Evolutionary conservation across 2,797 vertebrate species (phyloP).

Genomic region (Cichlasoma orientale): DNA sequence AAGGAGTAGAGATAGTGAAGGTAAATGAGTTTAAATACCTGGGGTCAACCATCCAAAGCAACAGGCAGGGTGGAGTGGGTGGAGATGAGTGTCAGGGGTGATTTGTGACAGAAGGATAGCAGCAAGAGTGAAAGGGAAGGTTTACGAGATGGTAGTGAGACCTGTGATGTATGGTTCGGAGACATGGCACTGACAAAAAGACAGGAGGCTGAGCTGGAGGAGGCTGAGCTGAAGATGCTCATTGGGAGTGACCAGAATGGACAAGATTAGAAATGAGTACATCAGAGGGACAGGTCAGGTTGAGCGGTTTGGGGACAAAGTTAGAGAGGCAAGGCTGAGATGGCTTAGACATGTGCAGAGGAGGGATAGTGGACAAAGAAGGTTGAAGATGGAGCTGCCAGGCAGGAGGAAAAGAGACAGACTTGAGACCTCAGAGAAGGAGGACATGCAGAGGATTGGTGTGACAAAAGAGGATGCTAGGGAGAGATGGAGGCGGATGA

Average conservation of each 20-base stretch:
- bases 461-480: neutral
- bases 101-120: neutral
- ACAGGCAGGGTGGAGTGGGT: neutral
- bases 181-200: neutral
- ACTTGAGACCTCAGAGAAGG: neutral
- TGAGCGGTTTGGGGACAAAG: neutral
- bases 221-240: neutral
- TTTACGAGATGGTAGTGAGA: neutral
- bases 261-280: neutral
- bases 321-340: neutral
- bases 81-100: neutral
- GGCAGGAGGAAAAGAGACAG: neutral
- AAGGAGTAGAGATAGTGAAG: neutral
- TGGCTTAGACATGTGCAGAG: neutral
- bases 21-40: neutral
- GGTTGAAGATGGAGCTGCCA: neutral
- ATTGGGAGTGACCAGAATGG: neutral
- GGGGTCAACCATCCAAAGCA: neutral
- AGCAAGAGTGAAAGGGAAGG: neutral
- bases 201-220: neutral
- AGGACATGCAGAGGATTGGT: neutral
- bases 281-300: neutral
- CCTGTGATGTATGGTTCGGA: neutral
- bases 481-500: too few relatives aligned
- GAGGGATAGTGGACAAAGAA: too few relatives aligned